These are phyloP conservation scores for Phrynocephalus vlangalii DNA, from an alignment of 2,797 vertebrate genomes.

Conservation along the genomic window DNA sequence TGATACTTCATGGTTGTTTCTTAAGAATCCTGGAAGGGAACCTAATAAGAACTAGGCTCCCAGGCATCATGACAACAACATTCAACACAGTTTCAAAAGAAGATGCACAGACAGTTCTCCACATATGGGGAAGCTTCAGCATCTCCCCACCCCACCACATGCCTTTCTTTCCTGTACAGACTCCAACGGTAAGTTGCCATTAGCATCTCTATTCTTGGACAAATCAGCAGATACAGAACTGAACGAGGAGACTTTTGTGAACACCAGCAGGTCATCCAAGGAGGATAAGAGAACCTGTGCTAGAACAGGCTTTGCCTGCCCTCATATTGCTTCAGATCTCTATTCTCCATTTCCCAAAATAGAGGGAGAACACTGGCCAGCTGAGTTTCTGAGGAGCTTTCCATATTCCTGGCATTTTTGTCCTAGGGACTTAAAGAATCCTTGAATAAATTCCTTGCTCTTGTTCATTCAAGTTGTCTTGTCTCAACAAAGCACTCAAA, in stretches of 20 bases:
- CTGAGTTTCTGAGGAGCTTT: not conserved
- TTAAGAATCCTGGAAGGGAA: not conserved
- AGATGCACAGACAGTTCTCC: not conserved
- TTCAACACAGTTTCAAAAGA: not conserved
- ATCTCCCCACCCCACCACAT: too few species aligned
- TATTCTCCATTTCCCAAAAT: too few species aligned
- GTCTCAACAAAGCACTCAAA: too few species aligned
- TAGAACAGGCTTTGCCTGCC: not conserved
- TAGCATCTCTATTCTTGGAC: not conserved
- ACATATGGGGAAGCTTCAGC: not conserved
- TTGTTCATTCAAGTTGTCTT: too few species aligned
- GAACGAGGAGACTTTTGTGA: not conserved
- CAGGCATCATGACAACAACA: not conserved
- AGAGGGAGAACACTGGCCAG: not conserved
- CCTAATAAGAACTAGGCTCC: not conserved
- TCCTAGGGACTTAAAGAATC: too few species aligned
- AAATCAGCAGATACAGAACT: not conserved
- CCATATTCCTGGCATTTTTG: not conserved
- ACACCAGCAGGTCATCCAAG: not conserved
- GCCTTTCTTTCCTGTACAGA: not conserved
- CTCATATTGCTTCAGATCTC: not conserved
- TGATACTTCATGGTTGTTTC: not conserved
- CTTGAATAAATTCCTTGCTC: too few species aligned
- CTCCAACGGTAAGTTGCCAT: not conserved
- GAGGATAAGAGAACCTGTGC: not conserved